A percentile compares a stretch with the other conserved stretches of the same genome.
Conservation (phyloP, 2,888 invertebrate genomes). For the Ctena decussata region DNA sequence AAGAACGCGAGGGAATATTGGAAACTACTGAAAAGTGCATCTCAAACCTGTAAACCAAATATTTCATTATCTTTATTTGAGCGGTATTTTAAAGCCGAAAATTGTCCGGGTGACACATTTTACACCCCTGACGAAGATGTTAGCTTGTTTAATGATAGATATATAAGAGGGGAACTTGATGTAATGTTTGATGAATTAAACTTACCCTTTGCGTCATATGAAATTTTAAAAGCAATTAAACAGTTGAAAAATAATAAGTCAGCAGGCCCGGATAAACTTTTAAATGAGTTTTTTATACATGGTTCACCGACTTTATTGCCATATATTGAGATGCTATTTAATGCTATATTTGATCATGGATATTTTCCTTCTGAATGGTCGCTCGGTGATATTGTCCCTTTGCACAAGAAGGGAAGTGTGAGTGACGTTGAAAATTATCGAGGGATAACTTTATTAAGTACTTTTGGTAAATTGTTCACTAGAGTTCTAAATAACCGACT, state of each 20-base stretch:
- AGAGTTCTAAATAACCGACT: neutral
- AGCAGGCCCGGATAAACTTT: neutral
- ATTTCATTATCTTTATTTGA: neutral
- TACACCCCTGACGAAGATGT: neutral
- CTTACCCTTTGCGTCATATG: neutral
- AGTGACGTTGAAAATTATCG: neutral
- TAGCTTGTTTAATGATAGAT: neutral
- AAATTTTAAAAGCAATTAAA: neutral
- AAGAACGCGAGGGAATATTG: neutral
- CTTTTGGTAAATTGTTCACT: neutral
- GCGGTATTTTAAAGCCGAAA: neutral
- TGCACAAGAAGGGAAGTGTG: neutral
- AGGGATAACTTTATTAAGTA: slow-evolving; percentile 3
- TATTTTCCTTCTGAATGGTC: neutral
- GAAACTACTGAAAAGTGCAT: neutral
- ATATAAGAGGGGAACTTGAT: neutral
- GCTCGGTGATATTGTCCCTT: neutral
- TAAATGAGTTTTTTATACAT: neutral
- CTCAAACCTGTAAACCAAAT: neutral
- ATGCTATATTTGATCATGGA: neutral
- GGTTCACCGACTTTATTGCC: neutral
- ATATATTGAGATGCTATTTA: neutral
- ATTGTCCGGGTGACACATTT: neutral
- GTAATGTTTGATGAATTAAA: neutral
- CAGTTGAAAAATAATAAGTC: neutral